Evolutionary conservation across 2,888 invertebrate species (phyloP).

Genomic region (Strigamia maritima): DNA sequence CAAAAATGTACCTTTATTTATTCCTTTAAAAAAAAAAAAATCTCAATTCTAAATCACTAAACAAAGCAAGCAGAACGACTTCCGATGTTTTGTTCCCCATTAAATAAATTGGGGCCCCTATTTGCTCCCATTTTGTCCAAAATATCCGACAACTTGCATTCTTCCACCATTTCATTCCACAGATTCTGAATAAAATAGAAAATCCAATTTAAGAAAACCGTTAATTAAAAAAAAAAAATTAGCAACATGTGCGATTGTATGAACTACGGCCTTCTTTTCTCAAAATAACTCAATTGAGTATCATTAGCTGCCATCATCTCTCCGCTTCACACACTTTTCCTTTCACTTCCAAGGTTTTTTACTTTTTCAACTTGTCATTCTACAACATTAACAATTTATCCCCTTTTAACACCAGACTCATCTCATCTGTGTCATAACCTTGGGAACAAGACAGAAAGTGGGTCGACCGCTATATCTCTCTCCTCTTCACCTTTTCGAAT

Average conservation of each 20-base stretch:
- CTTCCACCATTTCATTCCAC: too few relatives aligned
- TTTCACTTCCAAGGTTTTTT: constrained; percentile 8
- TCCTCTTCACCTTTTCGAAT: constrained; percentile 7
- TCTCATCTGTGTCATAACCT: constrained; percentile 22
- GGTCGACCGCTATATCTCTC: background rate
- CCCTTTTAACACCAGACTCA: background rate
- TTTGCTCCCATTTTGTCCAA: too few relatives aligned
- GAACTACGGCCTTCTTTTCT: background rate
- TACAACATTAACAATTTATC: background rate
- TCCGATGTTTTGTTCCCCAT: too few relatives aligned
- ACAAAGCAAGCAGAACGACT: too few relatives aligned
- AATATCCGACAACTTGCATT: too few relatives aligned
- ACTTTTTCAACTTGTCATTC: background rate
- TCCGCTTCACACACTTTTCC: constrained; percentile 17
- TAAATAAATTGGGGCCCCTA: too few relatives aligned
- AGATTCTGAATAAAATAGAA: background rate
- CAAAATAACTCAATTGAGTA: constrained; percentile 26
- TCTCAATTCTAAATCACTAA: too few relatives aligned
- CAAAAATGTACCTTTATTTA: too few relatives aligned
- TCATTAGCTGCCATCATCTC: constrained; percentile 1
- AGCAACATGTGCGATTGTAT: background rate
- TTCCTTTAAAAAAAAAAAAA: too few relatives aligned
- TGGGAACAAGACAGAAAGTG: constrained; percentile 14
- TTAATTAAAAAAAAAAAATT: background rate
- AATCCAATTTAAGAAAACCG: background rate